Conservation (phyloP, 53 echinoderm and acorn worm species). For the Astropecten irregularis region DNA sequence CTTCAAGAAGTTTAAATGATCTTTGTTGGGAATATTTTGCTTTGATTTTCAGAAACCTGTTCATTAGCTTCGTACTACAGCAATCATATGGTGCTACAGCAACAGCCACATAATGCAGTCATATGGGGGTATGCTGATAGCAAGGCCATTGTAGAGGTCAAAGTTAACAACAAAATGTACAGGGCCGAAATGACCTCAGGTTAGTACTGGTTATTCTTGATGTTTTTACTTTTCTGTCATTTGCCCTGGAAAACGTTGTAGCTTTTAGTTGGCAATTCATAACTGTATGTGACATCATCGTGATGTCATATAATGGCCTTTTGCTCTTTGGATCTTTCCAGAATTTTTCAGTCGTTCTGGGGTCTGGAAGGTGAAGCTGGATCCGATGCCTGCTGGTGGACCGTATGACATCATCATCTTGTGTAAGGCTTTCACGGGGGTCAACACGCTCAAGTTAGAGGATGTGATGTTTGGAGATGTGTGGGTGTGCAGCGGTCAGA, state of each 20-base stretch:
- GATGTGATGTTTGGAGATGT: conserved; percentile 90
- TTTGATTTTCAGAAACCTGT: conserved; percentile 41
- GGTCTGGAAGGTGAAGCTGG: conserved; percentile 77
- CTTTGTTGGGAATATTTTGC: no score
- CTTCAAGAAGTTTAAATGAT: no score
- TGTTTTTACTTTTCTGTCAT: no score
- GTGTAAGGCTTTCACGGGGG: conserved; percentile 21
- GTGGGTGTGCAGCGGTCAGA: conserved; percentile 88
- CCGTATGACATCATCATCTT: conserved; percentile 75
- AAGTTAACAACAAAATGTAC: conserved; percentile 61
- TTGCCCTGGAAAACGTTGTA: no score
- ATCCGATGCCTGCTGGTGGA: conserved; percentile 79
- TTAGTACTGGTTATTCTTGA: no score
- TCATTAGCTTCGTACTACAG: conserved; percentile 74
- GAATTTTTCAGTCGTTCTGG: no score
- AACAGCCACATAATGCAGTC: conserved; percentile 65
- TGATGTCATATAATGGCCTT: no score
- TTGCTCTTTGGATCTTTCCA: no score
- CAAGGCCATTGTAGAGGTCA: conserved; percentile 60
- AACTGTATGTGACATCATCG: no score
- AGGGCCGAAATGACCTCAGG: no score
- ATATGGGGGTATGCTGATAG: conserved; percentile 77
- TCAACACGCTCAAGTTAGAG: conserved; percentile 36
- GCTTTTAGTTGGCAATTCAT: no score
- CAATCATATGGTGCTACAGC: conserved; percentile 88